A percentile compares a stretch with the other conserved stretches of the same genome.
Conservation (phyloP, 2,113 vertebrate species). For the Muntiacus reevesi region DNA sequence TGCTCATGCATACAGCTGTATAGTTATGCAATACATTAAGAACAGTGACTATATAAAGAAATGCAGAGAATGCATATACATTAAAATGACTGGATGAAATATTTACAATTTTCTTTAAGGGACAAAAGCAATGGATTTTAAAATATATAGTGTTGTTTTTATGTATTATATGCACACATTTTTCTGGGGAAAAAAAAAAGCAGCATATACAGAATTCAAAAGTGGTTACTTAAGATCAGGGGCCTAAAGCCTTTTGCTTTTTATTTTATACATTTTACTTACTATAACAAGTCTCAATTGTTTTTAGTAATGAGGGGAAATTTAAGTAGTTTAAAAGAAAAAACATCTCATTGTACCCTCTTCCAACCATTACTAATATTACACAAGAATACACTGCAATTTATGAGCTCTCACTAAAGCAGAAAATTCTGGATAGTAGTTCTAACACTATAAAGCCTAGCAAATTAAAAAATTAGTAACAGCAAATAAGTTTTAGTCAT, state of each 20-base stretch:
- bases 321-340: slow-evolving; percentile 8
- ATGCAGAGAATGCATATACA: background rate
- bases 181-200: background rate
- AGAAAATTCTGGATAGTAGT: background rate
- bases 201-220: background rate
- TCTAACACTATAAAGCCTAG: background rate
- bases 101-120: background rate
- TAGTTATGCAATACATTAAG: background rate
- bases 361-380: background rate
- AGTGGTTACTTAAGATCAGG: background rate
- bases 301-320: slow-evolving; percentile 4
- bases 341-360: background rate
- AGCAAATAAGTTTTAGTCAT: background rate
- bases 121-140: slow-evolving; percentile 3
- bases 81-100: background rate
- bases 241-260: background rate
- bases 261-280: background rate
- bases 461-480: background rate
- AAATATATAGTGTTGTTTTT: background rate
- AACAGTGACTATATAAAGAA: background rate
- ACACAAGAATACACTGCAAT: background rate
- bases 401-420: background rate
- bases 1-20: background rate
- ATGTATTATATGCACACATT: background rate
- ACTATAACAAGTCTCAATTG: background rate